A percentile compares a stretch with the other conserved stretches of the same genome.
These are phyloP conservation scores for Diplodus puntazzo DNA, from an alignment of 2,797 vertebrate species.

Conservation along the genomic window DNA sequence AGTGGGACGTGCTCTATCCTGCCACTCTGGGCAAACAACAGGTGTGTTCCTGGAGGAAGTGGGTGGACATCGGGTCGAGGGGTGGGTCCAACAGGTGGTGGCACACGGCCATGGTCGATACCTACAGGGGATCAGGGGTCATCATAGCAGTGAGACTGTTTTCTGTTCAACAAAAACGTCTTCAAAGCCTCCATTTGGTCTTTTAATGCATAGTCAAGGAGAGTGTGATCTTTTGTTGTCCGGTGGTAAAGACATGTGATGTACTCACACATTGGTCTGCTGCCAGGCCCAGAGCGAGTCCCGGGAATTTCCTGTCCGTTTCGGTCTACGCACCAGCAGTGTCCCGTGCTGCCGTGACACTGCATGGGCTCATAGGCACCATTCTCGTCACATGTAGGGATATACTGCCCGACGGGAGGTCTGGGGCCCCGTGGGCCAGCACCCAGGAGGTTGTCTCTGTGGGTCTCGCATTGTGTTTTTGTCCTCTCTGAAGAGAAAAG, in stretches of 20 bases:
- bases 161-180: too few relatives aligned
- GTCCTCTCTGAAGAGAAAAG: conserved; percentile 76
- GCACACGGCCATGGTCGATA: conserved; percentile 75
- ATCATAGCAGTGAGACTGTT: too few relatives aligned
- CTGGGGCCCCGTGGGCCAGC: conserved; percentile 74
- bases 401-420: conserved; percentile 80
- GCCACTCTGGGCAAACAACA: conserved; percentile 92
- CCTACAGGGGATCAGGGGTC: conserved; percentile 74
- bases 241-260: background rate
- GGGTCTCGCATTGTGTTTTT: conserved; percentile 89
- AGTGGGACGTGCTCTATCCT: conserved; percentile 91
- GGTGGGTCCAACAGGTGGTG: conserved; percentile 83
- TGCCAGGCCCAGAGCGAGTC: conserved; percentile 85
- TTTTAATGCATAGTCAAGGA: background rate
- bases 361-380: conserved; percentile 90
- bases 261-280: conserved; percentile 92
- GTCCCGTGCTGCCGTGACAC: conserved; percentile 88
- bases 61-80: conserved; percentile 87
- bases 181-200: background rate
- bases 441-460: conserved; percentile 85
- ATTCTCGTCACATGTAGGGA: conserved; percentile 90
- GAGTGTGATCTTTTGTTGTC: conserved; percentile 3
- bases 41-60: conserved; percentile 89
- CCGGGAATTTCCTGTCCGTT: conserved; percentile 91
- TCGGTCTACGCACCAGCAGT: conserved; percentile 95